A percentile compares a stretch with the other conserved stretches of the same genome.
phyloP scores from a whole-genome alignment of 92 coral and sea anemone species.

The Scolanthus callimorphus region DNA sequence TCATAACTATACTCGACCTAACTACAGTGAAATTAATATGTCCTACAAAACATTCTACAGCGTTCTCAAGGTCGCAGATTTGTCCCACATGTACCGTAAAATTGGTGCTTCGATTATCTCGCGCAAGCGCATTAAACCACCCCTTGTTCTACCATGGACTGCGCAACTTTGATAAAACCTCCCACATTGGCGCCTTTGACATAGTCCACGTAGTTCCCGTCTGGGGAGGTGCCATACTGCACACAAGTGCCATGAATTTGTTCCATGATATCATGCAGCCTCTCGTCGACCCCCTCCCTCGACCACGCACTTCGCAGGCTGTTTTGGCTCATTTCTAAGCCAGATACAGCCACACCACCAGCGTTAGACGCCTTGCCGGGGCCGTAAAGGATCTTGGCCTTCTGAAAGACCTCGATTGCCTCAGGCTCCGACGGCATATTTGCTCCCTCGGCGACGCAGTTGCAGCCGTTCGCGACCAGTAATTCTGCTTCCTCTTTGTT shows the following conservation, averaged over 20 bases:
- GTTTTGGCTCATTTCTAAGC: conserved; percentile 92
- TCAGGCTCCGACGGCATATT: conserved; percentile 82
- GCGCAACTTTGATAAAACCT: conserved; percentile 70
- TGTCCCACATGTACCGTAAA: too few relatives aligned
- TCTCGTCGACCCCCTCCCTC: conserved; percentile 79
- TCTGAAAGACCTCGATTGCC: conserved; percentile 72
- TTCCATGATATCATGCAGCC: conserved; percentile 90
- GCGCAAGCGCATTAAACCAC: conserved; percentile 11
- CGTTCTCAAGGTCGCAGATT: too few relatives aligned
- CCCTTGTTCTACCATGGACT: conserved; percentile 71
- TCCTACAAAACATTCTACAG: too few relatives aligned
- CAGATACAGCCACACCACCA: conserved; percentile 94
- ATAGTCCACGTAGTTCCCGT: conserved; percentile 57
- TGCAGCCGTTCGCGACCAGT: conserved; percentile 68
- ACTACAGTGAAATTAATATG: too few relatives aligned
- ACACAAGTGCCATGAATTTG: conserved; percentile 68
- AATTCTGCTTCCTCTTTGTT: conserved; percentile 65
- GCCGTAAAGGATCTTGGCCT: conserved; percentile 60
- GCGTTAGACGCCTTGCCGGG: conserved; percentile 93
- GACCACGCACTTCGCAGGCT: conserved; percentile 86
- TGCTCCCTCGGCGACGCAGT: conserved; percentile 80
- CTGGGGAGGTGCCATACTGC: conserved; percentile 57
- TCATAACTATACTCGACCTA: too few relatives aligned
- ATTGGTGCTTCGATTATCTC: too few relatives aligned
- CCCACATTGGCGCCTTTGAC: conserved; percentile 70